phyloP scores from a whole-genome alignment of 2,113 vertebrate genomes.

The Nothoprocta pentlandii region DNA sequence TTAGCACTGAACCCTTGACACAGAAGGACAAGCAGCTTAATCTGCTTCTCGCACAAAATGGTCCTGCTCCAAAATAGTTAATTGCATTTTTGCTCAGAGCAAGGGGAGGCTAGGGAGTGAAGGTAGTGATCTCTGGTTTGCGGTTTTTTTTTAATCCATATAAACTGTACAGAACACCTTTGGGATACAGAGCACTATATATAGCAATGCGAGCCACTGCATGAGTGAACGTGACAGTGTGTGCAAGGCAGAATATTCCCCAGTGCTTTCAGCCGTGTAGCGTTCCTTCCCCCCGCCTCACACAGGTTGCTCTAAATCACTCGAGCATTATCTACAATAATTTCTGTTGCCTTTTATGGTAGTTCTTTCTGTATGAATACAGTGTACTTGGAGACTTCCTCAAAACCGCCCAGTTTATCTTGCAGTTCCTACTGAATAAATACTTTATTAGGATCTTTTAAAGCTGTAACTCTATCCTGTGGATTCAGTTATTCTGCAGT shows the following conservation, averaged over 20 bases:
- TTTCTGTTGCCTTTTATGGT: constrained; percentile 22
- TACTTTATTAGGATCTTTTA: neutral
- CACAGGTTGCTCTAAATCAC: constrained; percentile 3
- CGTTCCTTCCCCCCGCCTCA: neutral
- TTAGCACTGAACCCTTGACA: neutral
- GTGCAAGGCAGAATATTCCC: constrained; percentile 27
- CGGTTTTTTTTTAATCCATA: neutral
- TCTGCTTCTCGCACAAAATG: neutral
- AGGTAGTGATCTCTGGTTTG: neutral
- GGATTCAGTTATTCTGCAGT: neutral
- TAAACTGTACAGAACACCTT: constrained; percentile 5
- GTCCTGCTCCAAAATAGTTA: neutral
- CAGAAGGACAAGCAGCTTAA: neutral
- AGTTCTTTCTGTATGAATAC: neutral
- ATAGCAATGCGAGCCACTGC: constrained; percentile 33
- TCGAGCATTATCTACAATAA: neutral
- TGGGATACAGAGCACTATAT: constrained; percentile 42
- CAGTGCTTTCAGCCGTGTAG: neutral
- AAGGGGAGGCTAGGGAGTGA: neutral
- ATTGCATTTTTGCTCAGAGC: neutral
- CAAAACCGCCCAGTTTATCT: neutral
- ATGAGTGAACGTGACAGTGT: neutral
- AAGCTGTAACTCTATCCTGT: neutral
- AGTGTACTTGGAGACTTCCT: neutral
- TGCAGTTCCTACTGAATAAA: neutral